phyloP scores from a whole-genome alignment of 2,797 vertebrate species.

The Podargus strigoides region DNA sequence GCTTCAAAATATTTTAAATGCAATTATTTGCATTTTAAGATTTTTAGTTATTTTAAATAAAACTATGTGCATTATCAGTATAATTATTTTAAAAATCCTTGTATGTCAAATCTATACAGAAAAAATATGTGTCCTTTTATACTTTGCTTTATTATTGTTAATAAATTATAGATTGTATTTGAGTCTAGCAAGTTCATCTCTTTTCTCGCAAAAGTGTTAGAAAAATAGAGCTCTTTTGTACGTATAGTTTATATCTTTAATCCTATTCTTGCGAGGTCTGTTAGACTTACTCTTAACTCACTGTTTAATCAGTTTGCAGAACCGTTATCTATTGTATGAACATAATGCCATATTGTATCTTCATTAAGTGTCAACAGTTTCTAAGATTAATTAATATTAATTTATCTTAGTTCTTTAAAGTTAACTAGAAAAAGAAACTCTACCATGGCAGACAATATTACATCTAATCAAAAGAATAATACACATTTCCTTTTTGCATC shows the following conservation, averaged over 20 bases:
- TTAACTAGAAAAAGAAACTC: background rate
- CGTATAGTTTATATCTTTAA: background rate
- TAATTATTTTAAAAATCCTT: background rate
- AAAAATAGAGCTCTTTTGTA: background rate
- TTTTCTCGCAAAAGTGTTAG: background rate
- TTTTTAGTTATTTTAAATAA: background rate
- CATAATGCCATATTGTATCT: background rate
- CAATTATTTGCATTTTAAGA: background rate
- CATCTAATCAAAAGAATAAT: background rate
- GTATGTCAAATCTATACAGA: background rate
- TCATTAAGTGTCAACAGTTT: background rate
- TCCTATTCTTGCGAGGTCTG: background rate
- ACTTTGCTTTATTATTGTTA: background rate
- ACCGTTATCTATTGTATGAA: background rate
- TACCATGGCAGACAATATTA: background rate
- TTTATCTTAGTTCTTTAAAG: background rate
- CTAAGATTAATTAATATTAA: background rate
- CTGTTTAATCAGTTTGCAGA: background rate
- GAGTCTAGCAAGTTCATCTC: background rate
- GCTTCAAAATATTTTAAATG: background rate
- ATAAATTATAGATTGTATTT: background rate
- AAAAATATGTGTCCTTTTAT: background rate
- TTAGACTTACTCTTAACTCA: background rate
- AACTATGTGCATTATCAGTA: background rate
- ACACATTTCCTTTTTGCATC: background rate